phyloP scores from a whole-genome alignment of 30 jellyfish, hydroid and myxozoan species.

The Cassiopea andromeda region DNA sequence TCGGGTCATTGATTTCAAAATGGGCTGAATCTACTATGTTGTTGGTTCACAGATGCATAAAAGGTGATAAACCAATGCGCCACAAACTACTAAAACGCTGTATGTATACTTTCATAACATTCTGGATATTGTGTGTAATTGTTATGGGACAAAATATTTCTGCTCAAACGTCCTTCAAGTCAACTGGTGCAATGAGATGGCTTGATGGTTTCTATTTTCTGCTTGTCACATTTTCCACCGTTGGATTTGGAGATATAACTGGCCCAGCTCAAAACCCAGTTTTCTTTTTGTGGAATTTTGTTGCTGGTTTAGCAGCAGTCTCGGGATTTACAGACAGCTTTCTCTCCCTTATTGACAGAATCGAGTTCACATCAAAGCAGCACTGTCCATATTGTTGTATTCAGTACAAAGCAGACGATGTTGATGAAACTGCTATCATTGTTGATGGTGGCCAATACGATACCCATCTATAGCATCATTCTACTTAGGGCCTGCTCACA shows the following conservation, averaged over 20 bases:
- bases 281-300: slow-evolving; percentile 8
- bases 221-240: slow-evolving; percentile 39
- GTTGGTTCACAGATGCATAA: slow-evolving; percentile 15
- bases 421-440: not conserved
- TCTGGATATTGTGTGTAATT: slow-evolving; percentile 13
- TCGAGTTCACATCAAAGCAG: slow-evolving; percentile 9
- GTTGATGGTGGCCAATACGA: not conserved
- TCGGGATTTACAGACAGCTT: slow-evolving; percentile 52
- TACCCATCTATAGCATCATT: too few species aligned
- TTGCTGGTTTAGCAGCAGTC: slow-evolving; percentile 33
- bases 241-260: slow-evolving; percentile 59
- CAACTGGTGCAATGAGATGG: not conserved
- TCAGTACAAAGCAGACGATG: slow-evolving; percentile 32
- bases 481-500: too few species aligned
- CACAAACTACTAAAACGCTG: slow-evolving; percentile 32
- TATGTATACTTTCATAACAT: slow-evolving; percentile 6
- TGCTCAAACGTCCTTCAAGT: not conserved
- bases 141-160: not conserved
- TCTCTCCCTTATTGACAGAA: not conserved
- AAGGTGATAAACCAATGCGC: slow-evolving; percentile 49
- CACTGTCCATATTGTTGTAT: not conserved
- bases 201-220: slow-evolving; percentile 39
- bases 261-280: slow-evolving; percentile 21
- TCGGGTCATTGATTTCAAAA: slow-evolving; percentile 32
- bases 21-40: slow-evolving; percentile 23